phyloP scores from a whole-genome alignment of 2,797 vertebrate genomes.

The Malacoctenus gilli region DNA sequence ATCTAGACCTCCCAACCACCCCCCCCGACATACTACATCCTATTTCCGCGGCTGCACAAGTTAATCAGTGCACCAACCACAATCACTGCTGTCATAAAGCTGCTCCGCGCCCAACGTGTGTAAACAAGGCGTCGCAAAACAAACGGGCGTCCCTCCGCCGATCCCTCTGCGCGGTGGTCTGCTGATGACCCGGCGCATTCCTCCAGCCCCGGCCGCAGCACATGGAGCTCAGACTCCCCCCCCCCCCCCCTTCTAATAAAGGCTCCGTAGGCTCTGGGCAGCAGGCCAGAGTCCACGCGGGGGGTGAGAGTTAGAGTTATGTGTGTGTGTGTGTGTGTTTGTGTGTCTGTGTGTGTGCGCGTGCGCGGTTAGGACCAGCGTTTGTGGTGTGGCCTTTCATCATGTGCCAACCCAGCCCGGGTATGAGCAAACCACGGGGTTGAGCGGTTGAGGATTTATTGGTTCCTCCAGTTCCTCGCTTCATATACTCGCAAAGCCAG shows the following conservation, averaged over 20 bases:
- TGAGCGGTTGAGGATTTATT: constrained; percentile 59
- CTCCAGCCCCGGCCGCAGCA: constrained; percentile 41
- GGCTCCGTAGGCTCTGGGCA: constrained; percentile 52
- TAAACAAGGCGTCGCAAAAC: not conserved
- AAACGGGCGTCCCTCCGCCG: constrained; percentile 35
- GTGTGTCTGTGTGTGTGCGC: constrained; percentile 49
- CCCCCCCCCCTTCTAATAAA: constrained; percentile 86
- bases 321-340: constrained; percentile 77
- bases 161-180: constrained; percentile 61
- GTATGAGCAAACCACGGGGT: constrained; percentile 64
- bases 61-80: constrained; percentile 12
- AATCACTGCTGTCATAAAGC: constrained; percentile 14
- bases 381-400: constrained; percentile 71
- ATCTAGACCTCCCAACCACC: not conserved
- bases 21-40: constrained; percentile 3
- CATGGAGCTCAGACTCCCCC: constrained; percentile 47
- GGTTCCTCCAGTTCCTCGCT: constrained; percentile 83
- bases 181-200: constrained; percentile 66
- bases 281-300: constrained; percentile 76
- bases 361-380: constrained; percentile 66
- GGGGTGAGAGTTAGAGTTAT: constrained; percentile 57
- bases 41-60: not conserved
- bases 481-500: constrained; percentile 67
- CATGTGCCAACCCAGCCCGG: constrained; percentile 61
- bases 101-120: no score